phyloP scores from a whole-genome alignment of 2,113 vertebrate genomes.

The Tragelaphus buxtoni region DNA sequence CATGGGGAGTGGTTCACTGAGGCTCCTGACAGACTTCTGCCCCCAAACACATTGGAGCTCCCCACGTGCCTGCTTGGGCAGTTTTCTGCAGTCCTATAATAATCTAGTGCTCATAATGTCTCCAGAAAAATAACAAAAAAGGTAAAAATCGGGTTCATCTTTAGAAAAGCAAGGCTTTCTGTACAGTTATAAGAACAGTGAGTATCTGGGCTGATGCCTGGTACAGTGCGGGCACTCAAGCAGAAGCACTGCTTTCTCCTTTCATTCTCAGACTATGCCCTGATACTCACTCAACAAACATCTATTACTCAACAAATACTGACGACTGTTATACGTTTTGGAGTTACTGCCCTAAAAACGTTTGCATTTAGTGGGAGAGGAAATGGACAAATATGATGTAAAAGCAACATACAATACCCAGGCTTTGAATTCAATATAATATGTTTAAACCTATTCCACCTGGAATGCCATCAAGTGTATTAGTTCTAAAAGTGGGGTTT shows the following conservation, averaged over 20 bases:
- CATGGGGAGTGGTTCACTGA: neutral
- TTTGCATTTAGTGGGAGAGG: neutral
- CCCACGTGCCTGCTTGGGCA: neutral
- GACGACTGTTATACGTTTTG: neutral
- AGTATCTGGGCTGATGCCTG: neutral
- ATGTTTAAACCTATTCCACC: neutral
- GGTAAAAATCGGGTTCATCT: neutral
- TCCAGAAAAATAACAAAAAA: neutral
- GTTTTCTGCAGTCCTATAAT: neutral
- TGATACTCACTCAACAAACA: neutral
- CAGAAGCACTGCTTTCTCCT: neutral
- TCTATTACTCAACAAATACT: neutral
- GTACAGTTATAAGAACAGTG: neutral
- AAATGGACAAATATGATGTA: neutral
- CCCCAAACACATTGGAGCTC: neutral
- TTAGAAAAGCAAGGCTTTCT: neutral
- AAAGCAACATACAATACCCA: neutral
- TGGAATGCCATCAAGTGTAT: neutral
- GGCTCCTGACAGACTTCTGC: neutral
- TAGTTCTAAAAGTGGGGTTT: neutral
- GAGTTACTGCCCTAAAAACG: neutral
- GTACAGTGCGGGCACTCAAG: neutral
- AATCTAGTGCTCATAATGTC: neutral
- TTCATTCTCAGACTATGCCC: neutral
- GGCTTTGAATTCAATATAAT: neutral